Conservation (phyloP, 2,113 vertebrate genomes). For the Suncus etruscus region DNA sequence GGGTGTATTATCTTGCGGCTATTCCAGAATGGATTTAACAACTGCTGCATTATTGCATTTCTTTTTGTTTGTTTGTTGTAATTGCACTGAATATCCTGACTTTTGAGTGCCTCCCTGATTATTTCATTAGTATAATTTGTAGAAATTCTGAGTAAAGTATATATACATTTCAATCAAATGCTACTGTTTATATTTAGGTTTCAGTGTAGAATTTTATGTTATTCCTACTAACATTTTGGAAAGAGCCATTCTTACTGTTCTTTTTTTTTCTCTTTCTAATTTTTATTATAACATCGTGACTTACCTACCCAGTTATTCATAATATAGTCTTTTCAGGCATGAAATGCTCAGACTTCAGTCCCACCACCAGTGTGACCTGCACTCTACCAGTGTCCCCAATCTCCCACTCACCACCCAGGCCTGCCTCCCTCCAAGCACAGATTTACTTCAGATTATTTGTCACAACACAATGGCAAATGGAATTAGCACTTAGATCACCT, state of each 20-base stretch:
- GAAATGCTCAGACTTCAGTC: too few relatives aligned
- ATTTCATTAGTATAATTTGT: conserved; percentile 35
- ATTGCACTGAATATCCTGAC: not conserved
- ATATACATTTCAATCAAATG: conserved; percentile 4
- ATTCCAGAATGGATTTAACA: not conserved
- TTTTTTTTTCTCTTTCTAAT: not conserved
- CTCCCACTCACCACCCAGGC: too few relatives aligned
- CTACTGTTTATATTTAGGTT: not conserved
- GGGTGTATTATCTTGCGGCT: not conserved
- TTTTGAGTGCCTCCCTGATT: not conserved
- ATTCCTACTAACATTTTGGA: not conserved
- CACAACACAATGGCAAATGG: not conserved
- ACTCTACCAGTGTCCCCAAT: too few relatives aligned
- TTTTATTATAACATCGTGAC: too few relatives aligned
- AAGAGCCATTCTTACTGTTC: conserved; percentile 34
- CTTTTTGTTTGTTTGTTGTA: not conserved
- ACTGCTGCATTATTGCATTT: not conserved
- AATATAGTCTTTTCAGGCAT: too few relatives aligned
- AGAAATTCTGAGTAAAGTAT: conserved; percentile 24
- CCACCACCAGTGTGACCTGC: too few relatives aligned
- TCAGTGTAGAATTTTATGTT: conserved; percentile 4
- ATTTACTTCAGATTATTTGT: too few relatives aligned
- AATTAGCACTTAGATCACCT: too few relatives aligned
- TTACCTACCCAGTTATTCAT: too few relatives aligned
- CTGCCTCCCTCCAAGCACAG: too few relatives aligned